phyloP scores from a whole-genome alignment of 2,888 invertebrate genomes.

The Molanna angustata region DNA sequence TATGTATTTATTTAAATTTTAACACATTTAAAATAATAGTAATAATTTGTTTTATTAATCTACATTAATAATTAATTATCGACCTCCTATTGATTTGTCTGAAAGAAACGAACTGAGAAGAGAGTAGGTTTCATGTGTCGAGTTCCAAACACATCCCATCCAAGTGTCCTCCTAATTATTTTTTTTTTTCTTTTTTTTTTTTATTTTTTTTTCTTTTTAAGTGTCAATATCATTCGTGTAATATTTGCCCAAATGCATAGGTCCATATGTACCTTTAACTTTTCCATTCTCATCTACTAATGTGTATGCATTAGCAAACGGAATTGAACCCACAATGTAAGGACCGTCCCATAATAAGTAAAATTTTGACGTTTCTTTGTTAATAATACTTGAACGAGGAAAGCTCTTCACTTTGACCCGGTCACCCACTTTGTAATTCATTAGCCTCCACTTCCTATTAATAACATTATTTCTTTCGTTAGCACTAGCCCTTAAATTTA shows the following conservation, averaged over 20 bases:
- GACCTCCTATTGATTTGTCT: neutral
- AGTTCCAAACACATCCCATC: neutral
- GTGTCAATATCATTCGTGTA: too few relatives aligned
- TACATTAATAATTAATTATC: too few relatives aligned
- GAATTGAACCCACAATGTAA: neutral
- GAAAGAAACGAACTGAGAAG: neutral
- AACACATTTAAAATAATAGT: too few relatives aligned
- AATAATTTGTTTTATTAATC: too few relatives aligned
- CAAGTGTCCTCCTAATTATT: neutral
- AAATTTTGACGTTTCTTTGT: slow-evolving; percentile 5
- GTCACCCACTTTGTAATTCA: slow-evolving; percentile 3
- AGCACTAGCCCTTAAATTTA: neutral
- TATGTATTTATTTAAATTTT: too few relatives aligned
- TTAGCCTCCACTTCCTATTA: slow-evolving; percentile 1
- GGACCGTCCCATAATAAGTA: slow-evolving; percentile 2
- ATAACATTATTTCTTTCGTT: neutral
- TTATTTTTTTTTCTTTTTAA: too few relatives aligned
- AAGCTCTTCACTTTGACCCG: slow-evolving; percentile 1
- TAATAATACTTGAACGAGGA: neutral
- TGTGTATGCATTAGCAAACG: slow-evolving; percentile 5
- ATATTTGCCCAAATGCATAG: slow-evolving; percentile 2
- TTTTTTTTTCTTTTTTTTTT: too few relatives aligned
- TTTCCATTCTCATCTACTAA: neutral
- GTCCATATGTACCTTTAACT: neutral
- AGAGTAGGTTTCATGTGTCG: neutral